Base-by-base conservation (phyloP, 1,140 invertebrate species). In the Lasioglossum albipes region DNA sequence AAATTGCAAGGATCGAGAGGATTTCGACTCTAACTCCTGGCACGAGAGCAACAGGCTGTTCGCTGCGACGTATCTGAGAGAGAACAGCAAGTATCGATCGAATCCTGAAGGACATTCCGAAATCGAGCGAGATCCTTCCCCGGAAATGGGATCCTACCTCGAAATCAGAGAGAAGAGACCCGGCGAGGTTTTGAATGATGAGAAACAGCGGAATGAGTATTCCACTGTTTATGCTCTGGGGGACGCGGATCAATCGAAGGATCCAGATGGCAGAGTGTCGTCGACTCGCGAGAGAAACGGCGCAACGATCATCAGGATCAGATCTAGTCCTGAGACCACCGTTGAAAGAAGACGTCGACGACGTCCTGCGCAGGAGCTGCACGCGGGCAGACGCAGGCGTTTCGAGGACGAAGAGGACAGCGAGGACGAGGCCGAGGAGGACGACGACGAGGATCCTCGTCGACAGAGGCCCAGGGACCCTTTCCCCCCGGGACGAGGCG, bases 21-120 rank as follows among this genome's bases (percentile, higher is more conserved):
- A 75, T 2, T 85, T 85, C 36, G 45, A 73, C 13, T 36, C 52
- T n/a, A 84, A 77, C 52, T 67, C 76, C 59, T 90, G 91, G 89
- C 86, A 91, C 82, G 91, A 93, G 82, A 91, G 84, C 73, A 91
- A 90, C 57, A 81, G 88, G 13, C 61, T 86, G 18, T 90, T 92
- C 70, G 86, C 84, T 9, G 61, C 52, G 0, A 87, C 85, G 4
- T 88, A 90, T 64, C 83, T 90, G 10, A 86, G 85, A 2, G 87
- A 91, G 45, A 81, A 87, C 67, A 85, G 84, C 42, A 87, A 72
- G 41, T 20, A 42, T 12, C 65, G 74, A 1, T 64, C 45, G 9
- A 59, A 85, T 27, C 70, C 82, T 0, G 88, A 89, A 36, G 86
- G 76, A 0, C 82, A 71, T 16, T 69, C 73, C 27, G 76, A 84